phyloP scores from a whole-genome alignment of 2,113 vertebrate species.

The Notothenia coriiceps region DNA sequence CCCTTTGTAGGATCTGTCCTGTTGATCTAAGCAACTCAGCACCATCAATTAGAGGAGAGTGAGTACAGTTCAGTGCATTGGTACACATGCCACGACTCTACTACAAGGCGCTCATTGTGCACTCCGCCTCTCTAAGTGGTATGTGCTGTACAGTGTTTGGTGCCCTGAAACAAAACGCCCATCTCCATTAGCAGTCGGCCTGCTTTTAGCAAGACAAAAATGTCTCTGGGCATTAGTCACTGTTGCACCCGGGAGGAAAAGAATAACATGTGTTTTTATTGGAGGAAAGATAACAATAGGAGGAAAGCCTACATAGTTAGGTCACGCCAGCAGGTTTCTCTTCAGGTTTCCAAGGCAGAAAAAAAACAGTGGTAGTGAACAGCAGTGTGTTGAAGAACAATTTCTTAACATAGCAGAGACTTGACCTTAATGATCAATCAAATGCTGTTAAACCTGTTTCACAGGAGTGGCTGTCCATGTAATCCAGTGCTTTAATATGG shows the following conservation, averaged over 20 bases:
- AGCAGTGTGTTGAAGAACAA: constrained; percentile 46
- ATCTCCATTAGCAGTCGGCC: constrained; percentile 77
- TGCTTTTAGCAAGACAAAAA: constrained; percentile 71
- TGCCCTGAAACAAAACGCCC: constrained; percentile 75
- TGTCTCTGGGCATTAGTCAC: constrained; percentile 77
- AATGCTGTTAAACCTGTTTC: constrained; percentile 18
- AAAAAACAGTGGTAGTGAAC: constrained; percentile 39
- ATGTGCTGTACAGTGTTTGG: constrained; percentile 73
- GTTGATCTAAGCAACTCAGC: constrained; percentile 71
- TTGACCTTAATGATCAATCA: constrained; percentile 43
- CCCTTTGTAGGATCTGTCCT: constrained; percentile 65
- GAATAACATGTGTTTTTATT: constrained; percentile 75
- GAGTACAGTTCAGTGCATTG: constrained; percentile 76
- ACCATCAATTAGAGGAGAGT: constrained; percentile 76
- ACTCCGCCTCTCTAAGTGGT: constrained; percentile 73
- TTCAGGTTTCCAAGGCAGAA: constrained; percentile 65
- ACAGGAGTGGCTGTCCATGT: constrained; percentile 27
- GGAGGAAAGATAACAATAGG: constrained; percentile 82
- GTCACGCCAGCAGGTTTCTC: constrained; percentile 50
- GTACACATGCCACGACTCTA: constrained; percentile 73
- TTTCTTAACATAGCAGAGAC: constrained; percentile 29
- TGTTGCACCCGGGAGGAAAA: constrained; percentile 73
- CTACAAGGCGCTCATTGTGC: constrained; percentile 82
- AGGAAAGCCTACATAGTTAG: constrained; percentile 77
- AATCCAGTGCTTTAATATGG: constrained; percentile 17